phyloP scores from a whole-genome alignment of 2,888 invertebrate species.

The Coleophora flavipennella region DNA sequence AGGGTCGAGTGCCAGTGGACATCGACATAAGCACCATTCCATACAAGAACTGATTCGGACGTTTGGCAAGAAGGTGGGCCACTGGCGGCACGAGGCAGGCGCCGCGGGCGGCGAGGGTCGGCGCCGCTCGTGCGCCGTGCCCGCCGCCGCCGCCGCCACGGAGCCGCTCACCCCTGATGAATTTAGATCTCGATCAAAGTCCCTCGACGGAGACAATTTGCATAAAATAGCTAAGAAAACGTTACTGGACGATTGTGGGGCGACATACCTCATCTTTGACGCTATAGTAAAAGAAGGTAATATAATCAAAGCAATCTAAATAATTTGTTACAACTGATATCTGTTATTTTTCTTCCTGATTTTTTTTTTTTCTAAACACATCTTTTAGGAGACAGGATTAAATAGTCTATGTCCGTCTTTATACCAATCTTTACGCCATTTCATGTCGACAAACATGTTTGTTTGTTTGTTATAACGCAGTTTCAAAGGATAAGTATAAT shows the following conservation, averaged over 20 bases:
- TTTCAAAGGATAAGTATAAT: too few relatives aligned
- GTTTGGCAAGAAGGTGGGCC: slow-evolving; percentile 82
- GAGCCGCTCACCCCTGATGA: slow-evolving; percentile 70
- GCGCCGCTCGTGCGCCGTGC: slow-evolving; percentile 54
- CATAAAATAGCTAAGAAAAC: slow-evolving; percentile 45
- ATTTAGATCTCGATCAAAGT: slow-evolving; percentile 84
- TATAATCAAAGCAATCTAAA: neutral
- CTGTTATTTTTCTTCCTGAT: too few relatives aligned
- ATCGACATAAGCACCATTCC: slow-evolving; percentile 75
- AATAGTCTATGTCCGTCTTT: too few relatives aligned
- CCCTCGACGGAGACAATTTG: slow-evolving; percentile 76
- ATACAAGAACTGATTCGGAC: slow-evolving; percentile 84
- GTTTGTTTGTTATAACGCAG: too few relatives aligned
- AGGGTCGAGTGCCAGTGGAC: slow-evolving; percentile 42
- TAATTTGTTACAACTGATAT: too few relatives aligned
- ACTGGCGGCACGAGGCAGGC: slow-evolving; percentile 75
- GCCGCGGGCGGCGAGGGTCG: slow-evolving; percentile 17
- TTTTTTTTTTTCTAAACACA: too few relatives aligned
- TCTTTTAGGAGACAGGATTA: too few relatives aligned
- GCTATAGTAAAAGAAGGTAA: slow-evolving; percentile 77
- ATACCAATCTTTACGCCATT: too few relatives aligned
- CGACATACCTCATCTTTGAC: slow-evolving; percentile 87
- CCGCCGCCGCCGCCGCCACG: slow-evolving; percentile 52
- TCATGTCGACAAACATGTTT: too few relatives aligned
- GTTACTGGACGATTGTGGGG: slow-evolving; percentile 81